Base-by-base conservation (phyloP, 1,140 invertebrate species). In the Oncopodura yosiiana region DNA sequence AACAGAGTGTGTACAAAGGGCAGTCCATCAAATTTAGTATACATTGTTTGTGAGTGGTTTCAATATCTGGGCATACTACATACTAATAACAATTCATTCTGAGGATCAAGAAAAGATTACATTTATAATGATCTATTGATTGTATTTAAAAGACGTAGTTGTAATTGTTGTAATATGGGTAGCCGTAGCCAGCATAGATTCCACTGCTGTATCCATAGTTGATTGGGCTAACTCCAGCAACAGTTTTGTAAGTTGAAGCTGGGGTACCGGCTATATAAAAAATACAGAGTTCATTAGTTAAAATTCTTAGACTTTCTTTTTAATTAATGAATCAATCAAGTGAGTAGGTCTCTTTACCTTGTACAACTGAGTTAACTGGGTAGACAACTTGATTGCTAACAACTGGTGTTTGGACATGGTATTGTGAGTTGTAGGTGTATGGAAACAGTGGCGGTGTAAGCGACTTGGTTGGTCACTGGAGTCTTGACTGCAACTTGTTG, bases 171-270 rank as follows among this genome's bases (percentile, higher is more conserved):
- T n/a, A n/a, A n/a, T 39, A 39, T 39, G 3, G 2, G 37, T 24
- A 14, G 44, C 30, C 44, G 11, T 44, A 16, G 27, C 26, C 24
- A 14, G 29, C 11, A 18, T 19, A 4, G 43, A 26, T 8, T 45
- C 44, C 44, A 21, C 34, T 32, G 44, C 30, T 12, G 8, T 16
- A 32, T 46, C 27, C 27, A 29, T 45, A 30, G 43, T 30, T 52
- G 38, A 52, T 29, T 2, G 50, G 38, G 39, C 38, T 43, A 21
- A 32, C 38, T 52, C 50, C 50, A 34, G 50, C 38, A 27, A 27
- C 11, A 18, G 41, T 44, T 8, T 43, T 53, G 50, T 44, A 43
- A 36, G 43, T 48, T 43, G 19, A 16, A 18, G 44, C 43, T 46
- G 52, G 52, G 27, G 43, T 48, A 39, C 43, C 43, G 43, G 43